These are phyloP conservation scores for Troglohyphantes excavatus DNA, from an alignment of 2,888 invertebrate species.

Conservation along the genomic window DNA sequence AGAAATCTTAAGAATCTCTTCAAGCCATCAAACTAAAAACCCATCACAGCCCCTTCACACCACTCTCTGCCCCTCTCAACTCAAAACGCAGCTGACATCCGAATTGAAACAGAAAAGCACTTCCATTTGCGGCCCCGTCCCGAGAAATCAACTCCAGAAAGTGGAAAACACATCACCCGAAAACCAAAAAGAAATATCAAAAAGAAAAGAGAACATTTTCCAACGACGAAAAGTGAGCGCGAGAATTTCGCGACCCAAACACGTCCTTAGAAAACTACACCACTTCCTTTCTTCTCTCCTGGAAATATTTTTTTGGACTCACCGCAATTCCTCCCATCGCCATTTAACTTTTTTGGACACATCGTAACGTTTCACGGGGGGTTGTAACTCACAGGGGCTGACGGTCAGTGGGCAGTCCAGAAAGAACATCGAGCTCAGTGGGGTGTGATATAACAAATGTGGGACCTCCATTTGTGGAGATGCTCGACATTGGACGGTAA, in stretches of 20 bases:
- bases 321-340: neutral
- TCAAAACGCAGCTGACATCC: no score
- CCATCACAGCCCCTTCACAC: no score
- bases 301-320: conserved; percentile 4
- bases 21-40: no score
- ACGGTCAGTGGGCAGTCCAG: neutral
- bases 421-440: neutral
- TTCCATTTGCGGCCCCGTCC: no score
- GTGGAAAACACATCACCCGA: neutral
- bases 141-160: neutral
- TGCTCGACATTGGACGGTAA: neutral
- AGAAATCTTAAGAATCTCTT: no score
- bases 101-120: no score
- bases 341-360: conserved; percentile 18
- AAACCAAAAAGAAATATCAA: neutral
- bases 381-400: neutral
- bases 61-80: no score
- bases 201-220: no score
- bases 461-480: neutral
- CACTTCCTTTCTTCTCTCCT: neutral
- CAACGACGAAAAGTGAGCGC: no score
- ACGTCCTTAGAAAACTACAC: neutral
- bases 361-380: neutral
- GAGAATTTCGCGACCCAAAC: no score
- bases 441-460: conserved; percentile 35